A percentile compares a stretch with the other conserved stretches of the same genome.
phyloP scores from a whole-genome alignment of 2,113 vertebrate genomes.

The Nettapus auritus region DNA sequence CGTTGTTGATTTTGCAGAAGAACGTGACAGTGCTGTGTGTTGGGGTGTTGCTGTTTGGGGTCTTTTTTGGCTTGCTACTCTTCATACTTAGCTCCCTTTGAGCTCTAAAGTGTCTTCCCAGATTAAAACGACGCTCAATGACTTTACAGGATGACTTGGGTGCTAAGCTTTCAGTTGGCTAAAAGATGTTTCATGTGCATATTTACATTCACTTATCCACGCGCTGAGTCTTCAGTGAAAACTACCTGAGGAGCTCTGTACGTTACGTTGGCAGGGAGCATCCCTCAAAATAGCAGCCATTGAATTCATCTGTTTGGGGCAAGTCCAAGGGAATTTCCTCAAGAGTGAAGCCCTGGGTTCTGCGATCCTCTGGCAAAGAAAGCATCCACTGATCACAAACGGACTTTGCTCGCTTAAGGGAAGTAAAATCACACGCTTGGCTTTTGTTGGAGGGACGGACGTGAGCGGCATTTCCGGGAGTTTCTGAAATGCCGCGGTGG shows the following conservation, averaged over 20 bases:
- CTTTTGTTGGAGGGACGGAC: not conserved
- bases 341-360: not conserved
- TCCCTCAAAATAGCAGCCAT: not conserved
- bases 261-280: not conserved
- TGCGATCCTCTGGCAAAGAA: not conserved
- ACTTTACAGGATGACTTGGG: slow-evolving; percentile 53
- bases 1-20: not conserved
- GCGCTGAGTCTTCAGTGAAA: not conserved
- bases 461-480: not conserved
- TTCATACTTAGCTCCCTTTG: not conserved
- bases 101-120: slow-evolving; percentile 39
- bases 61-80: not conserved
- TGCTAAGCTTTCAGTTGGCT: slow-evolving; percentile 20
- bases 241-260: not conserved
- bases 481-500: not conserved
- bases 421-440: not conserved
- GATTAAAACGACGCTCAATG: slow-evolving; percentile 15
- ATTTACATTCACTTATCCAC: slow-evolving; percentile 1
- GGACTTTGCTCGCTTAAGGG: not conserved
- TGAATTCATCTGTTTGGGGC: not conserved
- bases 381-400: not conserved
- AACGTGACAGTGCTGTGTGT: not conserved
- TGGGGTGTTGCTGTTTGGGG: not conserved
- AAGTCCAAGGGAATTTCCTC: not conserved
- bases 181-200: not conserved